Conservation (phyloP, 2,113 vertebrate genomes). For the Porphyrio hochstetteri region DNA sequence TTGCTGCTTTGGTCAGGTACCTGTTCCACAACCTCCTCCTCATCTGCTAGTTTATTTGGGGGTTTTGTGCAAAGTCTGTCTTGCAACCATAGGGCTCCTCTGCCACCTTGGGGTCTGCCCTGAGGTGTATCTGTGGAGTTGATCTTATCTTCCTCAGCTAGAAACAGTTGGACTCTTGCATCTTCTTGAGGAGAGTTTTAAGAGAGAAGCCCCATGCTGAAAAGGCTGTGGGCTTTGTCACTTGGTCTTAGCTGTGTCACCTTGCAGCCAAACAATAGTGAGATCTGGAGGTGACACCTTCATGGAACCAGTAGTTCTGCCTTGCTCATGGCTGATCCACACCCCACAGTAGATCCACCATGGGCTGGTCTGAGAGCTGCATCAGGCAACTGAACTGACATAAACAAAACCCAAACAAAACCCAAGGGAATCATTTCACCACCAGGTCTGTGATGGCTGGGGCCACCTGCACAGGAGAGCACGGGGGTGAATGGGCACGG, state of each 20-base stretch:
- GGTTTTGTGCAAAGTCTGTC: neutral
- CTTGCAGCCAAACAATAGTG: neutral
- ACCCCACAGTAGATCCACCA: no score
- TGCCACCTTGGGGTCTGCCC: neutral
- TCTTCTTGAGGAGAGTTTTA: neutral
- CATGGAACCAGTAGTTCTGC: neutral
- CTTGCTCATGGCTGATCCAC: neutral
- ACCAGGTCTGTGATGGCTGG: neutral
- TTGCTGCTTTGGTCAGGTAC: neutral
- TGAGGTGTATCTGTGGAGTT: neutral
- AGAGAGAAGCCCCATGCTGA: neutral
- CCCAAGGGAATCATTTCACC: neutral
- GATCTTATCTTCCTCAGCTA: neutral
- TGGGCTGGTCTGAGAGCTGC: neutral
- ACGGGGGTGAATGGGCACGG: accelerated
- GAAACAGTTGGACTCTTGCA: neutral
- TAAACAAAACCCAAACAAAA: neutral
- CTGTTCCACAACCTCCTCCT: neutral
- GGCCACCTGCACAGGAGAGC: neutral
- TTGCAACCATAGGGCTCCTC: neutral
- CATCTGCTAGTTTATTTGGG: neutral
- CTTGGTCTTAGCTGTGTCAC: neutral
- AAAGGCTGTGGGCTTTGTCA: neutral
- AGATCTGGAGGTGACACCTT: neutral
- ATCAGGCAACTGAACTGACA: neutral